Evolutionary conservation across 30 jellyfish, hydroid and myxozoan genomes (phyloP), one percentile per base, ranked within the genome.

Genomic region (Cassiopea xamachana): DNA sequence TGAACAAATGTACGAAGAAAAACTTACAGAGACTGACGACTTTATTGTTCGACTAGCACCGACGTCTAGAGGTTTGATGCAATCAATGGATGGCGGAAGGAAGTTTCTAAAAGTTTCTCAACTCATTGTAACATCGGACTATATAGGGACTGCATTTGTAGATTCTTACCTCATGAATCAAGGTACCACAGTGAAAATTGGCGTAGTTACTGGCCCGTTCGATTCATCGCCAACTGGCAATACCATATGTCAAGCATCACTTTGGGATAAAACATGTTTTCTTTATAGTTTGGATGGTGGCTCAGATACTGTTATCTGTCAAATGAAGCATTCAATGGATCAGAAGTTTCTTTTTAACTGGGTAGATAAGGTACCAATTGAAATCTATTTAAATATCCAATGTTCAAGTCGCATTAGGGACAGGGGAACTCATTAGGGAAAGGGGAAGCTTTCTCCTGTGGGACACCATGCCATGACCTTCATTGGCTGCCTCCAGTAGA

Each of bases 1-100:
- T 4, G 98, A 92, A 48, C 98, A 92, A 51, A 45, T 43, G 46
- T 80, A 48, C 14, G 95, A 80, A 15, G 98, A 86, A 76, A 86
- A 69, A 60, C 47, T 17, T 17, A 5, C 72, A 67, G 2, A 15
- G 18, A 82, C 76, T 60, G 89, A 87, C 67, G 89, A 76, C 47
- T 87, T 77, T 69, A 12, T 76, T 19, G 62, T 87, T 16, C 47
- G 94, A 48, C 59, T 87, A 6, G 62, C 94, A 12, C 85, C 94
- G 51, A 16, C 14, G 8, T 48, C 15, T 19, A 78, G 71, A 18
- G 61, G 3, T 13, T 12, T 46, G 7, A 19, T 58, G 18, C 14
- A 43, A 16, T 17, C 86, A 51, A 46, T 8, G 13, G 27, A 18
- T 14, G 86, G 16, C 3, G 69, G 51, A 10, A 43, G 60, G 17